A percentile compares a stretch with the other conserved stretches of the same genome.
phyloP scores from a whole-genome alignment of 2,888 invertebrate genomes.

The Thyatira batis region DNA sequence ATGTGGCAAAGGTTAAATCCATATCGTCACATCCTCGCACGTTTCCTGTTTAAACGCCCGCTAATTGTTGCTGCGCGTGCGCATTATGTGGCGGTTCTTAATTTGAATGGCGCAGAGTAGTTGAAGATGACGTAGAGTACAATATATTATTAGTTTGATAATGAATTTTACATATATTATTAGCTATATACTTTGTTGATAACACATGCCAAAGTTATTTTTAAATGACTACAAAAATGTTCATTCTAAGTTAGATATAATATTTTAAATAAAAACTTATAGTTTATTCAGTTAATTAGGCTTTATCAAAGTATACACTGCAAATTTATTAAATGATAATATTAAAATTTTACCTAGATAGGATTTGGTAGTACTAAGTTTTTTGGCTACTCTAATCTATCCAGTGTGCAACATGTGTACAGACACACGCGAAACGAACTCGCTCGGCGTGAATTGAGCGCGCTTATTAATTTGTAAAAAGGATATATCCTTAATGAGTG shows the following conservation, averaged over 20 bases:
- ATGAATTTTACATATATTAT: too few relatives aligned
- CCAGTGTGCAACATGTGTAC: conserved; percentile 35
- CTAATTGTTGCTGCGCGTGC: conserved; percentile 64
- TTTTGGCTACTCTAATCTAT: conserved; percentile 12
- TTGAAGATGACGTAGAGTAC: neutral
- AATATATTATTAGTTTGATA: too few relatives aligned
- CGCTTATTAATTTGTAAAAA: conserved; percentile 73
- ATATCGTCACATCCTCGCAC: conserved; percentile 75
- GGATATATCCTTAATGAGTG: conserved; percentile 79
- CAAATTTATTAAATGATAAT: too few relatives aligned
- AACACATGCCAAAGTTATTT: too few relatives aligned
- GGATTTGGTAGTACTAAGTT: neutral
- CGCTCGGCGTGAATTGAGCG: conserved; percentile 57
- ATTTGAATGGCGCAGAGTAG: conserved; percentile 35
- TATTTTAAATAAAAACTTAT: too few relatives aligned
- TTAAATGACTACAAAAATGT: too few relatives aligned
- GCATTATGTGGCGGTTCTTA: conserved; percentile 38
- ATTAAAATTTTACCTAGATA: neutral
- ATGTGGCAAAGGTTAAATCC: conserved; percentile 79
- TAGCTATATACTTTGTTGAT: neutral
- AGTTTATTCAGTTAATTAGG: too few relatives aligned
- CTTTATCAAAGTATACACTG: too few relatives aligned
- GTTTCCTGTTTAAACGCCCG: conserved; percentile 72
- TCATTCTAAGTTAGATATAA: too few relatives aligned
- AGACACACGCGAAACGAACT: conserved; percentile 44